A percentile compares a stretch with the other conserved stretches of the same genome.
These are phyloP conservation scores for Isurus oxyrinchus DNA, from an alignment of 2,113 vertebrate genomes.

Conservation along the genomic window DNA sequence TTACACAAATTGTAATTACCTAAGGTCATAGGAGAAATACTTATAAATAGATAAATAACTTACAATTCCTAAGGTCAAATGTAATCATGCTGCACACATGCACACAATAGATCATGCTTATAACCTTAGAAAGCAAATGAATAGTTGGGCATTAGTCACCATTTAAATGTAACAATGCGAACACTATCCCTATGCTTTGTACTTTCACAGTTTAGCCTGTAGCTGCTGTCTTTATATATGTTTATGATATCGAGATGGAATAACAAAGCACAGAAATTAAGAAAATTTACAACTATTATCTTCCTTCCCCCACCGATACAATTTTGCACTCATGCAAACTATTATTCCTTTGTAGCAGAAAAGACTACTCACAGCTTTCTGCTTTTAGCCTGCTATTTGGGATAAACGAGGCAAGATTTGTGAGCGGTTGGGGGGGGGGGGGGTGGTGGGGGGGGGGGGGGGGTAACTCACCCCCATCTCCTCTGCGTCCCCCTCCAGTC, in stretches of 20 bases:
- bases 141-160: not conserved
- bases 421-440: no score
- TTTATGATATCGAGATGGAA: not conserved
- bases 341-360: not conserved
- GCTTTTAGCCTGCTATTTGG: not conserved
- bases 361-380: not conserved
- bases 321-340: not conserved
- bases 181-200: not conserved
- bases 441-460: no score
- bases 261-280: not conserved
- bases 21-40: not conserved
- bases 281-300: not conserved
- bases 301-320: not conserved
- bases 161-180: not conserved
- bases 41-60: not conserved
- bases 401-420: not conserved
- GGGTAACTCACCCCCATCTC: not conserved
- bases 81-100: not conserved
- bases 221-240: not conserved
- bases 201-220: not conserved
- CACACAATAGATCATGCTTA: not conserved
- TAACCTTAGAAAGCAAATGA: constrained; percentile 21
- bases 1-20: not conserved
- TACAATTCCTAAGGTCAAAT: not conserved
- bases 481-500: not conserved